Base-by-base conservation (phyloP, 2,113 vertebrate species). In the Climacteris rufus region DNA sequence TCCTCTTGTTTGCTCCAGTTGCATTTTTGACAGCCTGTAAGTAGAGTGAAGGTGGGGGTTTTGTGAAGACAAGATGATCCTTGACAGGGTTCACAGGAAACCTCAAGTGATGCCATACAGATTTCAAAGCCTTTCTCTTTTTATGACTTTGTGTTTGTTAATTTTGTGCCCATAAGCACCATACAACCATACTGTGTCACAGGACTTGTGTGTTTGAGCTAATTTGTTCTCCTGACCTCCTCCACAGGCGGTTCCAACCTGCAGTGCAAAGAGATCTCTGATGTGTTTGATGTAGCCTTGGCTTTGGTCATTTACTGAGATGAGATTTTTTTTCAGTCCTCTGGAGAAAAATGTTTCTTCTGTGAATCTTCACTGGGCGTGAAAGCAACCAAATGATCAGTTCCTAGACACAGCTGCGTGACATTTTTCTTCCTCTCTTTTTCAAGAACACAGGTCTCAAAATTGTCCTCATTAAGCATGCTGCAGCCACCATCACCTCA, bases 61-160 rank as follows among this genome's bases (percentile, higher is more conserved):
- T 79, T 63, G 18, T 52, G 39, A 80, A 68, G 20, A 50, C 39
- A 66, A 63, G 49, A 23, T 28, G 33, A 59, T 37, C 39, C 40
- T 81, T 87, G 44, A 31, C 5, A 1, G 10, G 14, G 12, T 56
- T 77, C 64, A 35, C 19, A 65, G 31, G 64, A 27, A 69, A n/a
- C 13, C 50, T 0, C 0, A 3, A 57, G 28, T 33, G 31, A 82
- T 24, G 31, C 13, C 56, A 53, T 23, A 35, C 3, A 61, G 17
- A n/a, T 85, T 52, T 83, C 21, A 69, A 78, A 92, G 28, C 7
- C 22, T 90, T 70, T 65, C 13, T 61, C 65, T 45, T 71, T 18
- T 22, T 42, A 30, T 27, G 39, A n/a, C 5, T 63, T 59, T 23
- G 18, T 77, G 53, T n/a, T 72, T 56, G 33, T 69, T 49, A 60